These are phyloP conservation scores for Nylanderia fulva DNA, from an alignment of 1,140 invertebrate genomes.

Conservation along the genomic window DNA sequence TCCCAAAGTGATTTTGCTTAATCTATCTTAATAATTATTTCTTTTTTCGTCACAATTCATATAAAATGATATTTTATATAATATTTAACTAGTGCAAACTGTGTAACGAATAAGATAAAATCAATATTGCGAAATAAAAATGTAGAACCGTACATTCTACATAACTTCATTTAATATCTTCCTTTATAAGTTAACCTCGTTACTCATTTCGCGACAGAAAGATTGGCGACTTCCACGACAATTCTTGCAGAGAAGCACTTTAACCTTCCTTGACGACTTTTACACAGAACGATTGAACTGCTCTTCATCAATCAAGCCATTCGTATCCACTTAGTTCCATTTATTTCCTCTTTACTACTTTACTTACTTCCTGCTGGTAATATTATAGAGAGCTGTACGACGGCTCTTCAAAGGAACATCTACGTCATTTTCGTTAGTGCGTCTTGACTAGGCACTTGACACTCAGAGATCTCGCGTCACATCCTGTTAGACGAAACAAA, in stretches of 20 bases:
- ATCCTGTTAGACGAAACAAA: constrained; percentile 42
- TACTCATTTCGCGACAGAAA: constrained; percentile 41
- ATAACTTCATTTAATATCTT: constrained; percentile 4
- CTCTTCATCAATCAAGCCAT: constrained; percentile 54
- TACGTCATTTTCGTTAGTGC: neutral
- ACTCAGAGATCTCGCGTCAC: constrained; percentile 53
- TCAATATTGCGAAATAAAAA: neutral
- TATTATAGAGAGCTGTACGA: neutral
- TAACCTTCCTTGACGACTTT: constrained; percentile 46
- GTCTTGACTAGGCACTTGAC: constrained; percentile 68
- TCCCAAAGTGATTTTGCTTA: neutral
- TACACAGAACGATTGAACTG: constrained; percentile 60
- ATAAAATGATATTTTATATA: neutral
- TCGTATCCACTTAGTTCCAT: constrained; percentile 40
- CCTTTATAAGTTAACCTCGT: constrained; percentile 15
- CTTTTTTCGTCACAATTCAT: neutral
- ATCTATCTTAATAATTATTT: neutral
- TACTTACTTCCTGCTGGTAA: constrained; percentile 23
- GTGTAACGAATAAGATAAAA: neutral
- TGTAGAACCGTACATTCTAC: neutral
- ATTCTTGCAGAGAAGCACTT: neutral
- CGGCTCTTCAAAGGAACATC: constrained; percentile 13
- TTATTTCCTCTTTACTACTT: constrained; percentile 55
- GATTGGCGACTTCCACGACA: constrained; percentile 41
- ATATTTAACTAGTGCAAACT: neutral